Base-by-base conservation (phyloP, 2,113 vertebrate genomes). In the Mirounga angustirostris region DNA sequence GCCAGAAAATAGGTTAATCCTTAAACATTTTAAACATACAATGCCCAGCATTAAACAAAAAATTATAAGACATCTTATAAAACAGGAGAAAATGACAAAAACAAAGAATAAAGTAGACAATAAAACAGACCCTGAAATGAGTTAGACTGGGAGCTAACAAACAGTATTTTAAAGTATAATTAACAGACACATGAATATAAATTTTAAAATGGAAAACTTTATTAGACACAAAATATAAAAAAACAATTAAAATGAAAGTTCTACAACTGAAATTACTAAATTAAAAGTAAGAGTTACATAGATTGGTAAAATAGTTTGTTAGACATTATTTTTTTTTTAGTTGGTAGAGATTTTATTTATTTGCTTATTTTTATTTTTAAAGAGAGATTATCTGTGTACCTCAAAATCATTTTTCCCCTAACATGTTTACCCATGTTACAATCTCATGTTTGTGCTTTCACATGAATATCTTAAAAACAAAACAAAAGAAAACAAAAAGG, bases 291-390 rank as follows among this genome's bases (percentile, higher is more conserved):
- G 19, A 76, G 16, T 89, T 76, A 61, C 6, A 89, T 61, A 59
- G 7, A 46, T 43, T 40, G 56, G 18, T 61, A 58, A 76, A 74
- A 87, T 73, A 89, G 12, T 61, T 18, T 59, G 22, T 76, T 43
- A 59, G 54, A 76, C 46, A 46, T 46, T 46, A 8, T 46, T 46
- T 46, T 46, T 46, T 46, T 46, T 46, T 46, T 46, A 46, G 46
- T 46, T 46, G 46, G 46, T 46, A 46, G 46, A 46, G 46, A 46
- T 46, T 46, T 46, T 46, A 46, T 40, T 40, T 56, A 33, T 87
- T 88, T 69, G 73, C 14, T 87, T 89, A 18, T 36, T 76, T 92
- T n/a, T 58, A 69, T 94, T 50, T 61, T 79, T 71, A 93, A 67
- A 69, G 24, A 89, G 11, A 43, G 1, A 65, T 56, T 26, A 74